A percentile compares a stretch with the other conserved stretches of the same genome.
These are phyloP conservation scores for Bursaphelenchus mucronatus DNA, from an alignment of 1,140 invertebrate genomes.

Conservation along the genomic window DNA sequence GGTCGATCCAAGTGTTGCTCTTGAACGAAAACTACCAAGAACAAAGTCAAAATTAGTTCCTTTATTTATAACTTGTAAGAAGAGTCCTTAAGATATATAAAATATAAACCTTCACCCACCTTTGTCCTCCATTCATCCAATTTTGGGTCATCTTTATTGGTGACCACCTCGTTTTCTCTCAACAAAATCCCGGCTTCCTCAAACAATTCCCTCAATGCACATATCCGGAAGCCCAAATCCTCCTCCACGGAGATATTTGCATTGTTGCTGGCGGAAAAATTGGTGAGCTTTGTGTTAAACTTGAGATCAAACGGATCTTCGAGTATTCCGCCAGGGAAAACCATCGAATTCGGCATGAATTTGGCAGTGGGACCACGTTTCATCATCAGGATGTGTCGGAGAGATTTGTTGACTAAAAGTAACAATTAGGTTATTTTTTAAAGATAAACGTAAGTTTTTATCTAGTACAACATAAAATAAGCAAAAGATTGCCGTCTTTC, in stretches of 20 bases:
- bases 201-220: constrained; percentile 13
- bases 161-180: background rate
- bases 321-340: constrained; percentile 14
- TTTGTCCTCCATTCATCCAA: constrained; percentile 15
- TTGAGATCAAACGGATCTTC: background rate
- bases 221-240: constrained; percentile 2
- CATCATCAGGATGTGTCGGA: constrained; percentile 10
- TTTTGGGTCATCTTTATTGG: constrained; percentile 3
- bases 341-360: constrained; percentile 17
- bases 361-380: constrained; percentile 11
- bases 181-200: constrained; percentile 19
- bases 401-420: constrained; percentile 3
- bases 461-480: too few species aligned
- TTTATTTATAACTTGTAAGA: too few species aligned
- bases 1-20: too few species aligned
- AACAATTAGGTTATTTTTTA: too few species aligned
- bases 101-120: constrained; percentile 7
- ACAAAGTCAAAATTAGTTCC: too few species aligned
- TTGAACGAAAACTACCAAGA: too few species aligned
- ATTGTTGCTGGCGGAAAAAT: background rate
- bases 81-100: too few species aligned
- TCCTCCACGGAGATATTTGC: background rate
- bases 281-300: constrained; percentile 1
- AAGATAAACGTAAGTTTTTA: too few species aligned
- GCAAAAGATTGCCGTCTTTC: too few species aligned